These are phyloP conservation scores for Acleris literana DNA, from an alignment of 2,888 invertebrate genomes.

Conservation along the genomic window DNA sequence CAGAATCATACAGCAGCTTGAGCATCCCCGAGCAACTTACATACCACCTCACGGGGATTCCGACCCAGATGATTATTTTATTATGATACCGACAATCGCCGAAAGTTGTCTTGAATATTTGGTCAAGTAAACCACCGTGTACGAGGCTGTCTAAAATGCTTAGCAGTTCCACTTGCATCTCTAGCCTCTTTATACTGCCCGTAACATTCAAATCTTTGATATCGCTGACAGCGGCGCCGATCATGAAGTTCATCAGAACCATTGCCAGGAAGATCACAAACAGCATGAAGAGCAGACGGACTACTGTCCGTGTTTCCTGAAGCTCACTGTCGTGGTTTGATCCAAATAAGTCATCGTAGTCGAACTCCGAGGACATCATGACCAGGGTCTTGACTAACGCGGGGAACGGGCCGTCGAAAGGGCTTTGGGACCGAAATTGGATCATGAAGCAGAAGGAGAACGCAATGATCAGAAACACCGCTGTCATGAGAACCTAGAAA, in stretches of 20 bases:
- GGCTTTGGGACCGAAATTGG: neutral
- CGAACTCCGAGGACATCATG: conserved; percentile 25
- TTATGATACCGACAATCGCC: neutral
- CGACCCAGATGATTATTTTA: neutral
- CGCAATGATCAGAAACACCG: neutral
- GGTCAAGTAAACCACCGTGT: neutral
- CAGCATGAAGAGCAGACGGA: conserved; percentile 48
- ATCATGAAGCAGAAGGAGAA: conserved; percentile 23
- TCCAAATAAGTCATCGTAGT: conserved; percentile 3
- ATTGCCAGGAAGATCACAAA: conserved; percentile 62
- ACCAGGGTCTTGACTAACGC: conserved; percentile 11
- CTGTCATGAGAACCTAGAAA: conserved; percentile 10
- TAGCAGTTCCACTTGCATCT: conserved; percentile 61
- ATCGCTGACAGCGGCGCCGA: conserved; percentile 67
- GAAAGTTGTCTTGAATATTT: neutral
- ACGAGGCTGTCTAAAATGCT: conserved; percentile 46
- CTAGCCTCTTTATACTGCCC: conserved; percentile 57
- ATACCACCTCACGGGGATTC: neutral
- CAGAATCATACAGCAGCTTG: neutral
- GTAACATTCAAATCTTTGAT: conserved; percentile 59
- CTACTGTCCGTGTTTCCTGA: neutral
- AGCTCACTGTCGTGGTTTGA: neutral
- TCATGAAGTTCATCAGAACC: conserved; percentile 65
- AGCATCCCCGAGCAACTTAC: too few species aligned
- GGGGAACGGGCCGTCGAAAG: conserved; percentile 2